phyloP scores from a whole-genome alignment of 2,113 vertebrate genomes.

The Helogale parvula region DNA sequence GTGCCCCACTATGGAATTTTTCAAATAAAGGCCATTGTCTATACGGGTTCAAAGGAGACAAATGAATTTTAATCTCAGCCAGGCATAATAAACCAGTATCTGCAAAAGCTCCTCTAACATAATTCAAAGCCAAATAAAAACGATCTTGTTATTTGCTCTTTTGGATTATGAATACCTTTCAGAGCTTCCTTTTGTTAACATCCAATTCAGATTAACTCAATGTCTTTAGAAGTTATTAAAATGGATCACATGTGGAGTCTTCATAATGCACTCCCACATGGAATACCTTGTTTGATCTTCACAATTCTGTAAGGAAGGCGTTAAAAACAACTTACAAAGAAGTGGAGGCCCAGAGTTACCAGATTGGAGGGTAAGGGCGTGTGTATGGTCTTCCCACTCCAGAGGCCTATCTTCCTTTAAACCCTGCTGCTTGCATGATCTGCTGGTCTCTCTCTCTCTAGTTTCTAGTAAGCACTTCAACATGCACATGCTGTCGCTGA shows the following conservation, averaged over 20 bases:
- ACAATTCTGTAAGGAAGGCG: not conserved
- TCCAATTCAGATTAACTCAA: not conserved
- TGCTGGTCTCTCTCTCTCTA: not conserved
- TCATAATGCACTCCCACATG: not conserved
- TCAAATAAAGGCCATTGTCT: not conserved
- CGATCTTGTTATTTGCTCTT: not conserved
- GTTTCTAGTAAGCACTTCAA: not conserved
- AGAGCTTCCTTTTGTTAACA: not conserved
- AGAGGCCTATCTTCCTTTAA: not conserved
- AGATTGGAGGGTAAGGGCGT: not conserved
- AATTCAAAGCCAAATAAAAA: not conserved
- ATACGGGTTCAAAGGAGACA: not conserved
- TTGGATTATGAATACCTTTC: not conserved
- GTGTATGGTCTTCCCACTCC: not conserved
- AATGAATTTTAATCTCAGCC: not conserved
- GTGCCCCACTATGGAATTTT: not conserved
- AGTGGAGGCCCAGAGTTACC: not conserved
- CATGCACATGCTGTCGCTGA: not conserved
- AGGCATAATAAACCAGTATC: not conserved
- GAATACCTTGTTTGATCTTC: not conserved
- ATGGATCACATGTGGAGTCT: not conserved
- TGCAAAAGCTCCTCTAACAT: not conserved
- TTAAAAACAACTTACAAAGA: not conserved
- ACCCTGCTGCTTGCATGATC: not conserved
- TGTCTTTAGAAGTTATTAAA: not conserved